Base-by-base conservation (phyloP, 2,797 vertebrate species). In the Margarornis squamiger region DNA sequence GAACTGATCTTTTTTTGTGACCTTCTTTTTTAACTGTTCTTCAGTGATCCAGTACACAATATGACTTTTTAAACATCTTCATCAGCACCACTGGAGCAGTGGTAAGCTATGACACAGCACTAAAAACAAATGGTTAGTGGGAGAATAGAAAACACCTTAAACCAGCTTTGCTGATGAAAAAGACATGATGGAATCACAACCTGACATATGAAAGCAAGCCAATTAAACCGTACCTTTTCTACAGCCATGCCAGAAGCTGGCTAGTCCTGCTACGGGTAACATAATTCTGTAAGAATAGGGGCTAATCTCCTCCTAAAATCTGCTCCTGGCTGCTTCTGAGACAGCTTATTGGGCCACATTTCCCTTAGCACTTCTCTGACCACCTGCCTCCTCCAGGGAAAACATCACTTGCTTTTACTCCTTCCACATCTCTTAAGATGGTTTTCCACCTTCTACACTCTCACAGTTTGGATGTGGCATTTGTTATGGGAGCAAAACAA, bases 1-100 rank as follows among this genome's bases (percentile, higher is more conserved):
- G 82, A 95, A 92, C 88, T 92, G 43, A 72, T 86, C 27, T 88
- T 93, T 91, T 86, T 88, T 57, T 66, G 62, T 78, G 84, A 92
- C 92, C 88, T 95, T 77, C 78, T 92, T 93, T 95, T 86, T 59
- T 14, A 86, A 41, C 62, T 84, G 39, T 74, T 32, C 61, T 74
- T 91, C 46, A 76, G 51, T 20, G 58, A 93, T 88, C 43, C n/a
- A 84, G 38, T 63, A 82, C 83, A 78, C 62, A 59, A 9, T 14
- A 68, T 4, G 13, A 70, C 48, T 86, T 88, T 78, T 81, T 79
- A 84, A 93, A 86, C 19, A 48, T 36, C 41, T 63, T 82, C 61
- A 61, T 32, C 22, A 80, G 80, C 30, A 36, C 49, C 2, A 1
- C 57, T 39, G 57, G 41, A 58, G 52, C 61, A 59, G 39, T 12